Percentiles rank a stretch among this genome's conserved stretches.
Evolutionary conservation across 2,888 invertebrate genomes (phyloP).

Genomic region (Pachycephus smyrnensis): DNA sequence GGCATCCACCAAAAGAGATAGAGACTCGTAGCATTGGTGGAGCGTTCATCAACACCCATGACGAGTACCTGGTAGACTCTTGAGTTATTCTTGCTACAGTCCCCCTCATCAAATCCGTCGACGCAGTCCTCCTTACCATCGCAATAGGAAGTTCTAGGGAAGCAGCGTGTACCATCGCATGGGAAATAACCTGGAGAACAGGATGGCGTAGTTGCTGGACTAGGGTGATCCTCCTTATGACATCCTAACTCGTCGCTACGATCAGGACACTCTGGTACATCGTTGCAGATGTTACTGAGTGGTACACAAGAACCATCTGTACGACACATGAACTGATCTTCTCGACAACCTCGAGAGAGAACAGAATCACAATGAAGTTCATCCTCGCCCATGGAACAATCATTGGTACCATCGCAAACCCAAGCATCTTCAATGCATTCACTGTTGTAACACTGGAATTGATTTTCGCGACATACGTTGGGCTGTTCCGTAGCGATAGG

Average conservation of each 20-base stretch:
- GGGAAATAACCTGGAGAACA: slow-evolving; percentile 71
- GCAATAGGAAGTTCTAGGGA: slow-evolving; percentile 74
- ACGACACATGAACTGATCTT: slow-evolving; percentile 72
- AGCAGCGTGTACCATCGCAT: slow-evolving; percentile 74
- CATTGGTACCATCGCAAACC: slow-evolving; percentile 74
- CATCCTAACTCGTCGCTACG: slow-evolving; percentile 70
- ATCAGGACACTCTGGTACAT: slow-evolving; percentile 70
- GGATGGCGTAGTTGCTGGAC: slow-evolving; percentile 65
- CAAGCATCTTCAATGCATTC: slow-evolving; percentile 73
- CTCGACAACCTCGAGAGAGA: slow-evolving; percentile 54
- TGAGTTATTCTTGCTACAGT: slow-evolving; percentile 70
- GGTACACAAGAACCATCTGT: slow-evolving; percentile 75
- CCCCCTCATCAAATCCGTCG: slow-evolving; percentile 80
- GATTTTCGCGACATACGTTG: slow-evolving; percentile 69
- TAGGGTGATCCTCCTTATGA: slow-evolving; percentile 43
- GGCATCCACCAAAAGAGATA: slow-evolving; percentile 76
- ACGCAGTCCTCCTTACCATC: slow-evolving; percentile 78
- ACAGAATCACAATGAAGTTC: slow-evolving; percentile 69
- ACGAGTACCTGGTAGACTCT: slow-evolving; percentile 70
- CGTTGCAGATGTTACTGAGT: slow-evolving; percentile 68
- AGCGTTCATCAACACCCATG: slow-evolving; percentile 75
- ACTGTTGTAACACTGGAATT: slow-evolving; percentile 71
- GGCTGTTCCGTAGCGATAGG: slow-evolving; percentile 41
- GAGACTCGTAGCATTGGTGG: slow-evolving; percentile 74
- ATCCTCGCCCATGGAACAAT: slow-evolving; percentile 74